Percentiles rank a stretch among this genome's conserved stretches.
Conservation (phyloP, 2,888 invertebrate genomes). For the Hylaea fasciaria region DNA sequence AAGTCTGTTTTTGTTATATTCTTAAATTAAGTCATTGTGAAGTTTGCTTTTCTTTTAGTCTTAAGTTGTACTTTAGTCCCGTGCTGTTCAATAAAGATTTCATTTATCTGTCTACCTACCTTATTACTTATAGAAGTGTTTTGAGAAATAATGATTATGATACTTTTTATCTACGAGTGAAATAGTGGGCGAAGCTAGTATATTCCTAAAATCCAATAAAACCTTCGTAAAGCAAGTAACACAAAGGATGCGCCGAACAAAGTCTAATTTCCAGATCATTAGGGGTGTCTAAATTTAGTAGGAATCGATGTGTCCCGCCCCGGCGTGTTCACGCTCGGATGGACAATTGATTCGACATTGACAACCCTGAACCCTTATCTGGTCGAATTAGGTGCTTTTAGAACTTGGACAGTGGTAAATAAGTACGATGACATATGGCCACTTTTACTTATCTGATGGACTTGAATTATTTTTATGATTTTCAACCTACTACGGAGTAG, state of each 20-base stretch:
- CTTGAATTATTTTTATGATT: background rate
- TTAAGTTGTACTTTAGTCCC: too few relatives aligned
- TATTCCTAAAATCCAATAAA: background rate
- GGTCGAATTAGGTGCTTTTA: slow-evolving; percentile 4
- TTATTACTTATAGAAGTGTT: too few relatives aligned
- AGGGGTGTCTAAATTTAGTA: slow-evolving; percentile 22
- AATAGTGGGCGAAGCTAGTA: too few relatives aligned
- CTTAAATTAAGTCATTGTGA: too few relatives aligned
- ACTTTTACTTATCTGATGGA: background rate
- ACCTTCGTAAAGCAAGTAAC: background rate
- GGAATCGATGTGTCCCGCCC: slow-evolving; percentile 8
- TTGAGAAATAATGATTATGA: too few relatives aligned
- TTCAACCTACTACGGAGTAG: background rate
- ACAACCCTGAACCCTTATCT: slow-evolving; percentile 9
- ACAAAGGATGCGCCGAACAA: background rate
- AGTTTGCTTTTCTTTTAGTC: too few relatives aligned
- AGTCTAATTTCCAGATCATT: slow-evolving; percentile 12
- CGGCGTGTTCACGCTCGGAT: slow-evolving; percentile 3
- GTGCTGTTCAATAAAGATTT: too few relatives aligned
- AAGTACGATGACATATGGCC: background rate
- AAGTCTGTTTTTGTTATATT: too few relatives aligned
- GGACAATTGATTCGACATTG: slow-evolving; percentile 13
- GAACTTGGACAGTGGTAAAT: slow-evolving; percentile 2
- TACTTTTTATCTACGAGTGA: too few relatives aligned
- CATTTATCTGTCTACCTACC: too few relatives aligned